Base-by-base conservation (phyloP, 2,888 invertebrate genomes). In the Willowsia nigromaculata region DNA sequence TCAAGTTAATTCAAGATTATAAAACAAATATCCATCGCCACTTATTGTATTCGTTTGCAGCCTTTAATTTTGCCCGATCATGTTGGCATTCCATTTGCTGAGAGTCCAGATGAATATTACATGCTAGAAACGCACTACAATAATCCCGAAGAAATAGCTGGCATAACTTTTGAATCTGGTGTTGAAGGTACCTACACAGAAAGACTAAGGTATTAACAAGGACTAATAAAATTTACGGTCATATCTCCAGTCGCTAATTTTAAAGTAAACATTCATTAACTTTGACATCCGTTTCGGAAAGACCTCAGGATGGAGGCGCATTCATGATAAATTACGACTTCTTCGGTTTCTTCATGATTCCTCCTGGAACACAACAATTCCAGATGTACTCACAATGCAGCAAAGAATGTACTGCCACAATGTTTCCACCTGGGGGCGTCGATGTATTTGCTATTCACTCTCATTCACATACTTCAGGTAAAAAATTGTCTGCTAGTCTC, bases 61-160 rank as follows among this genome's bases (percentile, higher is more conserved):
- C 74, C 84, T 0, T 37, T 88, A 4, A 40, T 90, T 30, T 81
- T 91, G 22, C 91, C 91, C 1, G 90, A 91, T 4, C 30, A 90
- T 22, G 84, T 91, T 53, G 91, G 91, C 0, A 76, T 65, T 43
- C 86, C 90, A 9, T 30, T 91, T 27, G 85, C 82, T 7, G 88
- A 88, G 43, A 56, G 81, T 0, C 27, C 53, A 6, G 47, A 62
- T 27, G 89, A 89, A 18, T 91, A 87, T 27, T 90, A 86, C 53
- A 86, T 91, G 65, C 68, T 90, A 0, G 85, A 91, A 65, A 76
- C 76, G 11, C 91, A 91, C 18, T 91, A 87, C 56, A 56, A 91
- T 43, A 91, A 91, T 68, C 90, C 90, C 0, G 80, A 87, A 7
- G 33, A 47, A 30, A 11, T 82, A 1, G 33, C 25, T n/a, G 87